These are phyloP conservation scores for Pseudochromis fuscus DNA, from an alignment of 2,797 vertebrate genomes.

Conservation along the genomic window DNA sequence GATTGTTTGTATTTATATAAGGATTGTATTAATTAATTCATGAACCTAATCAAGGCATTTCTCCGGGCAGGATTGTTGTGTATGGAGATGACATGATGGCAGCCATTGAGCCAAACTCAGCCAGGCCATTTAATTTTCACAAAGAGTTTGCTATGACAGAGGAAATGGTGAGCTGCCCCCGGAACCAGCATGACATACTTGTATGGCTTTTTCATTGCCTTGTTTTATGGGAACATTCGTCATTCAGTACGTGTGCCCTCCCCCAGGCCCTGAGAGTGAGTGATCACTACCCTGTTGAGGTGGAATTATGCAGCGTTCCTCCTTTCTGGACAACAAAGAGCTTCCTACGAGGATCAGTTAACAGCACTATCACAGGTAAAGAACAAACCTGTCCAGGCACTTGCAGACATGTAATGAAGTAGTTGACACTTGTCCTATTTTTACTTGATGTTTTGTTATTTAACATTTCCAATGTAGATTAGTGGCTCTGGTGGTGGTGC, in stretches of 20 bases:
- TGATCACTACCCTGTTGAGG: slow-evolving; percentile 76
- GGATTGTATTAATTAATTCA: not conserved
- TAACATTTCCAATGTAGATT: not conserved
- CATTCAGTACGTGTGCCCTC: not conserved
- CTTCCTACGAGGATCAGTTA: not conserved
- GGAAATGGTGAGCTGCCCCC: slow-evolving; percentile 53
- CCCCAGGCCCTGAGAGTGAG: slow-evolving; percentile 72
- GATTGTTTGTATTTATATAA: not conserved
- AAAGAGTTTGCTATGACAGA: slow-evolving; percentile 69
- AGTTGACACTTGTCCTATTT: slow-evolving; percentile 4
- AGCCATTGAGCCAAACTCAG: slow-evolving; percentile 73
- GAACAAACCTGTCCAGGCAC: not conserved
- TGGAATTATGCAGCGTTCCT: slow-evolving; percentile 52
- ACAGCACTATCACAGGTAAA: slow-evolving; percentile 49
- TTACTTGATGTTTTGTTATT: not conserved
- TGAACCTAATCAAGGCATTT: not conserved
- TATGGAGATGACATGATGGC: slow-evolving; percentile 74
- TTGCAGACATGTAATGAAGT: not conserved
- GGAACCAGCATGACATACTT: not conserved
- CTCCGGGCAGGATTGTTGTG: slow-evolving; percentile 77
- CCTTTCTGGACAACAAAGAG: slow-evolving; percentile 18
- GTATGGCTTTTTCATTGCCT: not conserved
- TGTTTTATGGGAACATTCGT: not conserved
- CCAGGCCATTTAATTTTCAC: slow-evolving; percentile 80
- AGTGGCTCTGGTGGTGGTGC: not conserved